phyloP scores from a whole-genome alignment of 2,797 vertebrate genomes.

The Leuciscus waleckii region DNA sequence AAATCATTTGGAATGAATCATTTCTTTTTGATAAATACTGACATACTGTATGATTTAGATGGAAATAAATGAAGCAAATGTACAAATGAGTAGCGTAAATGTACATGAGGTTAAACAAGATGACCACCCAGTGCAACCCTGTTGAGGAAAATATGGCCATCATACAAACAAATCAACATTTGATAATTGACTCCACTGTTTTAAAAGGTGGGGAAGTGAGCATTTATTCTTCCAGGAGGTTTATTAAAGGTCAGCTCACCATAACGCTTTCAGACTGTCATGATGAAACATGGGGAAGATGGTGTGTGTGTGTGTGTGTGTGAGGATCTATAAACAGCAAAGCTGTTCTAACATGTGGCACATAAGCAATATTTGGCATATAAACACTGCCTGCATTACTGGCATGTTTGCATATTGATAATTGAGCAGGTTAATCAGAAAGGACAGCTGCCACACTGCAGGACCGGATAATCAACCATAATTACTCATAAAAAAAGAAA shows the following conservation, averaged over 20 bases:
- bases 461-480: neutral
- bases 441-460: slow-evolving; percentile 33
- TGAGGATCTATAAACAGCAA: slow-evolving; percentile 22
- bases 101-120: neutral
- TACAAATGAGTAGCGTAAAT: slow-evolving; percentile 30
- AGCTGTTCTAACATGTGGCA: slow-evolving; percentile 23
- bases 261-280: neutral
- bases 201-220: neutral
- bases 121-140: slow-evolving; percentile 18
- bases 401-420: slow-evolving; percentile 44
- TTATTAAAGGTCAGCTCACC: slow-evolving; percentile 13
- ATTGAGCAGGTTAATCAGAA: slow-evolving; percentile 36
- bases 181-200: neutral
- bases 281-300: slow-evolving; percentile 7
- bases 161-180: slow-evolving; percentile 2
- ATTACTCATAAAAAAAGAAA: neutral
- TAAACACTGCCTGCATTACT: slow-evolving; percentile 12
- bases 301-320: neutral
- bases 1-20: slow-evolving; percentile 11
- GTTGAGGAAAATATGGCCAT: slow-evolving; percentile 11
- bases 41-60: slow-evolving; percentile 1
- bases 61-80: slow-evolving; percentile 21
- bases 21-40: slow-evolving; percentile 25
- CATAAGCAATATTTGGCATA: slow-evolving; percentile 47
- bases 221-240: slow-evolving; percentile 13